Percentiles rank a stretch among this genome's conserved stretches.
Conservation (phyloP, 2,113 vertebrate genomes). For the Callithrix jacchus region DNA sequence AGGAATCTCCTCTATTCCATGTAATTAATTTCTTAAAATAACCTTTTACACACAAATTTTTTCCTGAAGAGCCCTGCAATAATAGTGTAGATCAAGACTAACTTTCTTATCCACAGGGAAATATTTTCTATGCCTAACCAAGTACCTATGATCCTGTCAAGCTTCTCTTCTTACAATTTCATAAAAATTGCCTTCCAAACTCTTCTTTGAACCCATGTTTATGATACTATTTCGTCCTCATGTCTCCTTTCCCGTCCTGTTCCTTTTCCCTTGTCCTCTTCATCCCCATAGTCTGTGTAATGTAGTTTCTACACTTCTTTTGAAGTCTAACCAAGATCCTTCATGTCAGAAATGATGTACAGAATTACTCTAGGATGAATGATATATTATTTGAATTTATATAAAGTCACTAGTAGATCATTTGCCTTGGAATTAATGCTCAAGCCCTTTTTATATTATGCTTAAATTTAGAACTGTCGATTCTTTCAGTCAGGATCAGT, state of each 20-base stretch:
- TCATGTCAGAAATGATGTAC: background rate
- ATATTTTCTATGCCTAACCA: background rate
- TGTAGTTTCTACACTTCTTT: background rate
- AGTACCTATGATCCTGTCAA: background rate
- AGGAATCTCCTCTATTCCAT: background rate
- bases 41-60: background rate
- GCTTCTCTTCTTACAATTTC: background rate
- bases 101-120: background rate
- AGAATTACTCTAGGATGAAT: background rate
- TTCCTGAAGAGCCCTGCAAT: background rate
- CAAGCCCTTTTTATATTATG: background rate
- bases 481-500: background rate
- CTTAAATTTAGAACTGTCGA: constrained; percentile 11
- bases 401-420: background rate
- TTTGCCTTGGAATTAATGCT: background rate
- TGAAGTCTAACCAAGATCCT: background rate
- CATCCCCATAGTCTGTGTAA: accelerated
- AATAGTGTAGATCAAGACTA: background rate
- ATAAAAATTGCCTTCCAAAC: background rate
- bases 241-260: too few species aligned
- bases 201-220: background rate
- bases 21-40: background rate
- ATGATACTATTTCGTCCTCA: background rate
- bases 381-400: background rate
- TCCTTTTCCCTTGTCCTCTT: background rate